These are phyloP conservation scores for Rhopalosiphum nymphaeae DNA, from an alignment of 2,888 invertebrate species.

Conservation along the genomic window DNA sequence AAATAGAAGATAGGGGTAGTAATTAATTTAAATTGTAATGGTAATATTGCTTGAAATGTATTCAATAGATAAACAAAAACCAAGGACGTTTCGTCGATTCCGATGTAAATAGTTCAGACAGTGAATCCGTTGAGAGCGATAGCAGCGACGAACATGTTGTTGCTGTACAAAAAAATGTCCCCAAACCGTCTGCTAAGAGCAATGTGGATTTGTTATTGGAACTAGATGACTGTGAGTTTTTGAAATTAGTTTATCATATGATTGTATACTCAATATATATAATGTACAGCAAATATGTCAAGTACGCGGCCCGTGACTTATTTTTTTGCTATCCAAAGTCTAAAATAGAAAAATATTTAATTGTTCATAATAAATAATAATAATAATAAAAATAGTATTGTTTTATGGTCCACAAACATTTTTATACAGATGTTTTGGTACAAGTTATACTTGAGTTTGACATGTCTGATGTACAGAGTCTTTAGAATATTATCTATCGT, in stretches of 20 bases:
- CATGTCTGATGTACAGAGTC: too few species aligned
- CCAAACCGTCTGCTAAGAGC: constrained; percentile 71
- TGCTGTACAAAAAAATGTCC: constrained; percentile 69
- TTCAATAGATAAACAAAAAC: neutral
- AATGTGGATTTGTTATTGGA: constrained; percentile 88
- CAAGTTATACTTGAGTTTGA: too few species aligned
- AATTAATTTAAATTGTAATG: too few species aligned
- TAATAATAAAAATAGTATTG: too few species aligned
- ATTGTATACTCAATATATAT: neutral
- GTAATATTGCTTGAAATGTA: neutral
- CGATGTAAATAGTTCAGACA: constrained; percentile 65
- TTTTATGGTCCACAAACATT: too few species aligned
- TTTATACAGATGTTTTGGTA: too few species aligned
- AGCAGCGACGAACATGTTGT: constrained; percentile 65
- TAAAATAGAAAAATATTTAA: too few species aligned
- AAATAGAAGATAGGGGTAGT: neutral
- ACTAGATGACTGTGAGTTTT: constrained; percentile 77
- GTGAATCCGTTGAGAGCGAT: constrained; percentile 64
- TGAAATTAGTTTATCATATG: neutral
- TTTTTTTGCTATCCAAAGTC: too few species aligned
- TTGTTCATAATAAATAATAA: too few species aligned
- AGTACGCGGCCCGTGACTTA: too few species aligned
- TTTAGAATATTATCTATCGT: too few species aligned
- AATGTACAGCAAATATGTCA: too few species aligned
- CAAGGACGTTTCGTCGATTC: constrained; percentile 68